A percentile compares a stretch with the other conserved stretches of the same genome.
phyloP scores from a whole-genome alignment of 92 coral and sea anemone species.

The Epizoanthus stellaris region DNA sequence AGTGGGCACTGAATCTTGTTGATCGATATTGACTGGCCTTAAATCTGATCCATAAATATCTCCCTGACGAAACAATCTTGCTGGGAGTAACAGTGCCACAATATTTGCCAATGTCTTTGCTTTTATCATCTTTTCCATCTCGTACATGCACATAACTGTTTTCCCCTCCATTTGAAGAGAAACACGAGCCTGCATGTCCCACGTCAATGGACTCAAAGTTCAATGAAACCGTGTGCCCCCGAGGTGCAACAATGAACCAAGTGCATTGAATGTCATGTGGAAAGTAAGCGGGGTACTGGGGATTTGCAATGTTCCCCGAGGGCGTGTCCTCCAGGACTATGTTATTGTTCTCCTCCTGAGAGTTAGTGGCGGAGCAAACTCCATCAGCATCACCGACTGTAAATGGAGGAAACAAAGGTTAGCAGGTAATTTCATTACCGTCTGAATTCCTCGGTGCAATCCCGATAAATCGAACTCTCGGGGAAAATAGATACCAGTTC shows the following conservation, averaged over 20 bases:
- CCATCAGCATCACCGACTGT: conserved; percentile 3
- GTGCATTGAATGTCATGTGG: conserved; percentile 32
- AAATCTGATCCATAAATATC: conserved; percentile 39
- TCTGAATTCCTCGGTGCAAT: not conserved
- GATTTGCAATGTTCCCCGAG: conserved; percentile 27
- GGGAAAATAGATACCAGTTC: no score
- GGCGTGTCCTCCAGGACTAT: conserved; percentile 11
- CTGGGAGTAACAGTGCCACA: not conserved
- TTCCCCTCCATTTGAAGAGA: conserved; percentile 1
- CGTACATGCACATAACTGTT: conserved; percentile 22
- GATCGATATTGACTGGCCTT: conserved; percentile 36
- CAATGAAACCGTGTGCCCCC: not conserved
- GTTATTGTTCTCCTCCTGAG: conserved; percentile 5
- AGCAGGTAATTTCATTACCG: not conserved
- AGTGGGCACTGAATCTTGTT: conserved; percentile 30
- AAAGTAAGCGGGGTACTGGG: conserved; percentile 11
- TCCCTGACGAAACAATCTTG: conserved; percentile 19
- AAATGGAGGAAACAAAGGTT: not conserved
- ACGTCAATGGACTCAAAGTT: conserved; percentile 26
- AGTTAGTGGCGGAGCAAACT: conserved; percentile 1
- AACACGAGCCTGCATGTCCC: conserved; percentile 37
- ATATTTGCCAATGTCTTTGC: conserved; percentile 34
- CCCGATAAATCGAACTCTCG: not conserved
- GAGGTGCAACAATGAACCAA: conserved; percentile 34
- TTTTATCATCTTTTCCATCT: conserved; percentile 8